Evolutionary conservation across 2,113 vertebrate genomes (phyloP), one percentile per base, ranked within the genome.

Genomic region (Phaethon lepturus): DNA sequence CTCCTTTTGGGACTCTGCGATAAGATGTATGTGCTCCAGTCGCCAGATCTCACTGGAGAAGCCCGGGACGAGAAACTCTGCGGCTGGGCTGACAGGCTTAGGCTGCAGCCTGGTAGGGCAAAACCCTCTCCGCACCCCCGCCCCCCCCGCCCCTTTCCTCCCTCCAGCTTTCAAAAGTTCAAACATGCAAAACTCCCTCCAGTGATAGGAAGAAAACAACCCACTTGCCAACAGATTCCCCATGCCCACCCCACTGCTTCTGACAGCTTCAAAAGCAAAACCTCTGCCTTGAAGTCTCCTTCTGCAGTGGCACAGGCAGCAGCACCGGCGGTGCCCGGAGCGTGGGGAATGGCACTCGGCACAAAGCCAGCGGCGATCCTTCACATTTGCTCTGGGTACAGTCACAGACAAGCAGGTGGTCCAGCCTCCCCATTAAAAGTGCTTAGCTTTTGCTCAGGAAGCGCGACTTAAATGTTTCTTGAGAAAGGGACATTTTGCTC

Each of bases 261-360:
- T 45, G 33, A 53, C 64, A 71, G 58, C 86, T 95, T 89, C 93
- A 91, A 84, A 90, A 91, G 88, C 73, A 95, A 58, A 81, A 29
- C 4, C 11, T 66, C 69, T 94, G 91, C 73, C 74, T 79, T 90
- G 53, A 79, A 72, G 6, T 59, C 45, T 86, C 59, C n/a, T 52
- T 59, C 13, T 20, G 35, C 64, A 18, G 14, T 5, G 0, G 59
- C 17, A 44, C 58, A 62, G 68, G n/a, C 75, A 56, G 59, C 3
- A 0, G 42, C 84, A 74, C 26, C 17, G 2, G 0, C 1, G 0
- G 56, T 73, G 78, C 42, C 77, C 0, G 0, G 24, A 42, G 31
- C 1, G 0, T 8, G 15, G 42, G n/a, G 38, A 72, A 6, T 1
- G 0, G 59, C 22, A 42, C 31, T 16, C 0, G 0, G 59, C 29